Percentiles rank a stretch among this genome's conserved stretches.
phyloP scores from a whole-genome alignment of 2,113 vertebrate genomes.

The Nothoprocta pentlandii region DNA sequence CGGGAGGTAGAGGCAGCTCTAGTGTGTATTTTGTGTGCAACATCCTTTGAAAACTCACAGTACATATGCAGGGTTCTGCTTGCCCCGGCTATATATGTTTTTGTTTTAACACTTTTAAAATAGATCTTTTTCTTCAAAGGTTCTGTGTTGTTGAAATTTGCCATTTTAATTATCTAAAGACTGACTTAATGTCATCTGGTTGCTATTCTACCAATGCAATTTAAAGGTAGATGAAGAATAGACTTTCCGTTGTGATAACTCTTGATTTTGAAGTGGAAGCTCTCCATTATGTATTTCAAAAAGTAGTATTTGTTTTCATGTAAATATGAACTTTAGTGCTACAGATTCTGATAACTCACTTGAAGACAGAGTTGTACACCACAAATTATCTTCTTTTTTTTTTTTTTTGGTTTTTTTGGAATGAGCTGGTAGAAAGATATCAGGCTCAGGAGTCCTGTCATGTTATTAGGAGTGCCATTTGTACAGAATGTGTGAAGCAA shows the following conservation, averaged over 20 bases:
- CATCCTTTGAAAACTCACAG: neutral
- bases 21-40: neutral
- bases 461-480: neutral
- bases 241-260: neutral
- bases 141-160: neutral
- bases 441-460: neutral
- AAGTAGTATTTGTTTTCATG: neutral
- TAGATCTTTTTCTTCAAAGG: neutral
- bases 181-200: neutral
- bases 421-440: conserved; percentile 10
- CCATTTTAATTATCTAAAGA: neutral
- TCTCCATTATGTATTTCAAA: neutral
- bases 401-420: neutral
- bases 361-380: neutral
- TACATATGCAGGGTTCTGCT: neutral
- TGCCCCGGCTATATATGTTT: neutral
- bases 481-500: neutral
- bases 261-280: neutral
- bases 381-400: neutral
- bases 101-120: neutral
- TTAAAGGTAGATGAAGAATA: neutral
- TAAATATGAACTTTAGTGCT: neutral
- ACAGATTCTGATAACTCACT: neutral
- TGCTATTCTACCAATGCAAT: neutral
- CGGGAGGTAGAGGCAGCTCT: neutral